A percentile compares a stretch with the other conserved stretches of the same genome.
Evolutionary conservation across 1,140 invertebrate species (phyloP).

Genomic region (Drosophila dunni): DNA sequence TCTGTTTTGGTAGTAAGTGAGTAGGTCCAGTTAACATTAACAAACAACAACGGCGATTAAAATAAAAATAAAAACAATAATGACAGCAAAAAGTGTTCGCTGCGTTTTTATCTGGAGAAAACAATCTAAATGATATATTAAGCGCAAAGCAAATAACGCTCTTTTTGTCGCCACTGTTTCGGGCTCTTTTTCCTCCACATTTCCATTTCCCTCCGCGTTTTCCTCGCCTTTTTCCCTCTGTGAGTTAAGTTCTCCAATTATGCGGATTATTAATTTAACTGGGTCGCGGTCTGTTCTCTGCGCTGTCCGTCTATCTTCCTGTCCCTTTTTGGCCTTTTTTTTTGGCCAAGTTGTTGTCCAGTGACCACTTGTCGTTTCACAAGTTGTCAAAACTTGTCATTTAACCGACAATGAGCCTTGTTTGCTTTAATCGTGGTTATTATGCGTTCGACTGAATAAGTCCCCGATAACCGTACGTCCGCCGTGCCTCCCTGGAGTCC

Average conservation of each 20-base stretch:
- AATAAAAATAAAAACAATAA: slow-evolving; percentile 51
- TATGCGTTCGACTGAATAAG: slow-evolving; percentile 73
- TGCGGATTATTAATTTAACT: slow-evolving; percentile 85
- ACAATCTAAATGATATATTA: slow-evolving; percentile 85
- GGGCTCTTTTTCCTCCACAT: slow-evolving; percentile 12
- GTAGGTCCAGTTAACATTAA: slow-evolving; percentile 16
- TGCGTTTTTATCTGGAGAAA: slow-evolving; percentile 73
- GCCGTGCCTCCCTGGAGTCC: slow-evolving; percentile 13
- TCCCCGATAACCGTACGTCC: slow-evolving; percentile 12
- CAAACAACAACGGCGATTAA: slow-evolving; percentile 51
- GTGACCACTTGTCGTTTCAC: slow-evolving; percentile 82
- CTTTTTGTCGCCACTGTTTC: slow-evolving; percentile 70
- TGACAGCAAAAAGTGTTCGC: slow-evolving; percentile 75
- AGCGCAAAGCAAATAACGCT: slow-evolving; percentile 84
- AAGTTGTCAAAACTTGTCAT: slow-evolving; percentile 85
- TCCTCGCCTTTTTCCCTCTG: slow-evolving; percentile 35
- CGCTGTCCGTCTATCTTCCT: background rate
- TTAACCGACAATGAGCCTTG: slow-evolving; percentile 84
- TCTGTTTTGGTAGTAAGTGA: too few species aligned
- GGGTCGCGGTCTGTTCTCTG: slow-evolving; percentile 48
- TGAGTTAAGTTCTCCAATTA: slow-evolving; percentile 83
- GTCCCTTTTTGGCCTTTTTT: slow-evolving; percentile 12
- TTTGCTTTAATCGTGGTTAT: slow-evolving; percentile 84
- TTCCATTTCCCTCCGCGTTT: background rate
- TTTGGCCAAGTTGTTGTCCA: slow-evolving; percentile 24